phyloP scores from a whole-genome alignment of 2,113 vertebrate genomes.

The Podarcis muralis region DNA sequence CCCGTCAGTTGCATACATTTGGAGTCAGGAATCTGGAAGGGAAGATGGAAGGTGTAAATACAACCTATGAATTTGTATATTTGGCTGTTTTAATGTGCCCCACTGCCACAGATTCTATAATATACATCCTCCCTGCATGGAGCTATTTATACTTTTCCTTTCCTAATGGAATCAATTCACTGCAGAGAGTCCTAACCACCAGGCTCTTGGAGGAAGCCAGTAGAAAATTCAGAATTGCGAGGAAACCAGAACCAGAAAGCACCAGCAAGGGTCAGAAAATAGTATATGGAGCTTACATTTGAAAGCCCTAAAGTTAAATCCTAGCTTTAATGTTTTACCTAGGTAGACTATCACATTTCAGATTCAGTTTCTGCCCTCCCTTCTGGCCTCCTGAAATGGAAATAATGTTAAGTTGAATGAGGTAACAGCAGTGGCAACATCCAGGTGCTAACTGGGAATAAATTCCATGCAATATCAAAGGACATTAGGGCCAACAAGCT shows the following conservation, averaged over 20 bases:
- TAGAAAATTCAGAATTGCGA: background rate
- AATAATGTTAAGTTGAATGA: background rate
- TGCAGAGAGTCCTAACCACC: background rate
- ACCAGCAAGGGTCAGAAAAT: background rate
- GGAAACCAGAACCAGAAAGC: background rate
- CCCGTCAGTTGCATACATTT: background rate
- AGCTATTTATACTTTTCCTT: background rate
- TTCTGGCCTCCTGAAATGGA: too few species aligned
- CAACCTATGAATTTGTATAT: slow-evolving; percentile 6
- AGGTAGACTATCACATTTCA: background rate
- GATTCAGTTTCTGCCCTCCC: too few species aligned
- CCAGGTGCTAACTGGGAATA: background rate
- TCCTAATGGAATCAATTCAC: background rate
- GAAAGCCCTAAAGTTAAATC: background rate
- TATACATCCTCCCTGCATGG: background rate
- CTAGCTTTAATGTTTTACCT: background rate
- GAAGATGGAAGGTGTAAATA: background rate
- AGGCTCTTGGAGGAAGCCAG: background rate
- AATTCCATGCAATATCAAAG: background rate
- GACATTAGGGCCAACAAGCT: too few species aligned
- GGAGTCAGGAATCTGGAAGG: background rate
- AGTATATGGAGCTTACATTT: background rate
- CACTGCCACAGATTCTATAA: background rate
- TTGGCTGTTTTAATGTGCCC: background rate
- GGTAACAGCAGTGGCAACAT: background rate